A percentile compares a stretch with the other conserved stretches of the same genome.
Evolutionary conservation across 2,113 vertebrate genomes (phyloP).

Genomic region (Xenus cinereus): DNA sequence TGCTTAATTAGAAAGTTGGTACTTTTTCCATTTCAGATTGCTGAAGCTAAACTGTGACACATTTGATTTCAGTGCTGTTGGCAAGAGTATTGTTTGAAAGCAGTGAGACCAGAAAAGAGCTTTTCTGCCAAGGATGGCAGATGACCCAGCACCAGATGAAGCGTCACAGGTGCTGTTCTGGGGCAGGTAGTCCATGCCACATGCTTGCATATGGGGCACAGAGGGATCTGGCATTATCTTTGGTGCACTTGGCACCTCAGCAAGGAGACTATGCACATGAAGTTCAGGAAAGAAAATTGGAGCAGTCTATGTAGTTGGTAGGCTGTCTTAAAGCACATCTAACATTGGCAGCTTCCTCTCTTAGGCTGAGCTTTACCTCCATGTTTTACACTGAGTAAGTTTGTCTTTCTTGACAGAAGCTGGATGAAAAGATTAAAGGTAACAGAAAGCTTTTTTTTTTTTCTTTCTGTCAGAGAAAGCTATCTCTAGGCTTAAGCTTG

Average conservation of each 20-base stretch:
- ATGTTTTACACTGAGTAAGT: neutral
- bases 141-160: neutral
- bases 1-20: neutral
- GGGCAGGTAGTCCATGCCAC: neutral
- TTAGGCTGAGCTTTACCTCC: neutral
- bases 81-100: neutral
- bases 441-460: neutral
- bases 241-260: neutral
- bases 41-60: neutral
- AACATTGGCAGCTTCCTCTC: neutral
- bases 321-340: neutral
- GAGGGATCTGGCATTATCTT: neutral
- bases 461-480: neutral
- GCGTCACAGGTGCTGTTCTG: neutral
- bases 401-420: neutral
- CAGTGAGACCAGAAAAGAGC: neutral
- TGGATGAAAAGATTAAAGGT: neutral
- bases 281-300: neutral
- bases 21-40: neutral
- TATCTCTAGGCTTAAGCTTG: neutral
- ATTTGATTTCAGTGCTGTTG: neutral
- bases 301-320: neutral
- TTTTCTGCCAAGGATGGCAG: neutral
- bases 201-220: neutral
- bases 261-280: fast-evolving